Percentiles rank a stretch among this genome's conserved stretches.
phyloP scores from a whole-genome alignment of 2,888 invertebrate species.

The Xanthia togata region DNA sequence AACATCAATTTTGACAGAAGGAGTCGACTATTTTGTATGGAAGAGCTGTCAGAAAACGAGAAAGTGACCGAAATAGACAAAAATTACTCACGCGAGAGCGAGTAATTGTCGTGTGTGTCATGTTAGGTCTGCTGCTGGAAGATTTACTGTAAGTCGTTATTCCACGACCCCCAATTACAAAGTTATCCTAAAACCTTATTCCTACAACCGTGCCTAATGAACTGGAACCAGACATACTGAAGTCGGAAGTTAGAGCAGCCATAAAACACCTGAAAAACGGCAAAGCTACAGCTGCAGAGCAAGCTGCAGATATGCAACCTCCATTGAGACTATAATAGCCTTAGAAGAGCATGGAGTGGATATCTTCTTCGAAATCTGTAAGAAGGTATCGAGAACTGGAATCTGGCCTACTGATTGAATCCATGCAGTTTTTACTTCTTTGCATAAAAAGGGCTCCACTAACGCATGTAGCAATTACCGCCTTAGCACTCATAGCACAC shows the following conservation, averaged over 20 bases:
- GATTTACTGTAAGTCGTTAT: too few species aligned
- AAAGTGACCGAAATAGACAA: too few species aligned
- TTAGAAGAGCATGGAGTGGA: not conserved
- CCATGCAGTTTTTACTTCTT: not conserved
- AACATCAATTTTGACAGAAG: too few species aligned
- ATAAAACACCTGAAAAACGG: not conserved
- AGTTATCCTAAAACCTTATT: too few species aligned
- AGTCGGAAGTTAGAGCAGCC: not conserved
- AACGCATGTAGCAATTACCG: too few species aligned
- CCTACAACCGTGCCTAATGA: not conserved
- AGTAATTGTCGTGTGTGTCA: too few species aligned
- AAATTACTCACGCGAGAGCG: too few species aligned
- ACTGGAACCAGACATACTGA: not conserved
- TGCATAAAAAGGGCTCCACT: too few species aligned
- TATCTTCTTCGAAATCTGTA: not conserved
- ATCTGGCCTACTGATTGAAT: not conserved
- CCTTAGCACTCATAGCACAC: not conserved
- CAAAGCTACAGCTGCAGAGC: not conserved
- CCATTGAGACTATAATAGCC: not conserved
- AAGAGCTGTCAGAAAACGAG: too few species aligned
- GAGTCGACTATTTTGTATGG: too few species aligned
- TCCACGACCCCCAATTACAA: too few species aligned
- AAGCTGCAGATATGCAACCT: not conserved
- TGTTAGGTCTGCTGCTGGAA: too few species aligned
- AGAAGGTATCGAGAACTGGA: not conserved